Percentiles rank a stretch among this genome's conserved stretches.
These are phyloP conservation scores for Drosophila tani DNA, from an alignment of 1,140 invertebrate species.

Conservation along the genomic window DNA sequence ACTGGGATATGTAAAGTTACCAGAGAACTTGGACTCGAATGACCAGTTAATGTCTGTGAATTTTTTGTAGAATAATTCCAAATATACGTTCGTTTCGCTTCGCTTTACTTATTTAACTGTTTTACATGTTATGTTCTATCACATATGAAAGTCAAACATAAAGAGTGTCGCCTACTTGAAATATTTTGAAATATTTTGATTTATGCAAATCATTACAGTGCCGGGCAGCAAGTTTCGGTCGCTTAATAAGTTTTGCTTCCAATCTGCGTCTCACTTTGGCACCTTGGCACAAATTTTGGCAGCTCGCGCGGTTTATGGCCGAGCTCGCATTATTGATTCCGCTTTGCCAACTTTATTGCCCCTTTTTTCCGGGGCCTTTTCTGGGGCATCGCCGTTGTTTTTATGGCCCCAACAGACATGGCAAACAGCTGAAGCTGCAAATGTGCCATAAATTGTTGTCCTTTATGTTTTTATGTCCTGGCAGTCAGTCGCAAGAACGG, in stretches of 20 bases:
- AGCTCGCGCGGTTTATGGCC: slow-evolving; percentile 53
- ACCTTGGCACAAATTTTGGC: slow-evolving; percentile 58
- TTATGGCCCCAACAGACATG: slow-evolving; percentile 71
- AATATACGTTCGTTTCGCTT: no score
- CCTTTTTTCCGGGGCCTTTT: slow-evolving; percentile 18
- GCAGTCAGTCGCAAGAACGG: slow-evolving; percentile 37
- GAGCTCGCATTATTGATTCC: slow-evolving; percentile 43
- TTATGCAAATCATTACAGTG: slow-evolving; percentile 54
- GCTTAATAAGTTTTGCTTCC: slow-evolving; percentile 62
- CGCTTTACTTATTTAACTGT: no score
- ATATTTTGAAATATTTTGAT: slow-evolving; percentile 44
- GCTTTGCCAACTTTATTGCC: slow-evolving; percentile 39
- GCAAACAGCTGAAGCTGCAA: slow-evolving; percentile 61
- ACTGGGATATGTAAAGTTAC: no score
- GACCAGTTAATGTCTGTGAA: no score
- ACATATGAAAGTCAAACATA: no score
- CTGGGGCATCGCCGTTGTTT: slow-evolving; percentile 35
- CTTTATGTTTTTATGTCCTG: slow-evolving; percentile 68
- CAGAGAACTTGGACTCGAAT: no score
- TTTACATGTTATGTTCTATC: no score
- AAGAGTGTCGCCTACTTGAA: no score
- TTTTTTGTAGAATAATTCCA: no score
- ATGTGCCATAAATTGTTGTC: slow-evolving; percentile 79
- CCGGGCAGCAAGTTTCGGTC: slow-evolving; percentile 43
- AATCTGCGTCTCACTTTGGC: slow-evolving; percentile 47